Percentiles rank a stretch among this genome's conserved stretches.
These are phyloP conservation scores for Indri indri DNA, from an alignment of 2,113 vertebrate genomes.

Conservation along the genomic window DNA sequence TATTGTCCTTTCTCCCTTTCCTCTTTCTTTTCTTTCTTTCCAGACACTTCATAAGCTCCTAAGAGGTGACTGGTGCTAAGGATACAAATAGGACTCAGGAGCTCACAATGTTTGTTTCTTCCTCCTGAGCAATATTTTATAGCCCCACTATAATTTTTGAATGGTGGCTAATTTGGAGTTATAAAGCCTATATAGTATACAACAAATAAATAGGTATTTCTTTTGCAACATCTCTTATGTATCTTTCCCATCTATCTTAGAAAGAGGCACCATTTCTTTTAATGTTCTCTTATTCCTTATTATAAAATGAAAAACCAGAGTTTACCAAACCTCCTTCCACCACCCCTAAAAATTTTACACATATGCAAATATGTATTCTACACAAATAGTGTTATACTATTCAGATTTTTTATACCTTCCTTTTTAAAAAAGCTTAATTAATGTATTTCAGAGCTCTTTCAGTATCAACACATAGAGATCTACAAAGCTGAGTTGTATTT, in stretches of 20 bases:
- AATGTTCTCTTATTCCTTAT: neutral
- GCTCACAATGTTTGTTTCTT: neutral
- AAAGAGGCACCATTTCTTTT: neutral
- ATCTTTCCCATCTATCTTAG: neutral
- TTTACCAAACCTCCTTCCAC: neutral
- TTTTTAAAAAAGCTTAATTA: neutral
- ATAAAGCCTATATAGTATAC: neutral
- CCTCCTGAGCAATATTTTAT: neutral
- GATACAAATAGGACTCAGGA: neutral
- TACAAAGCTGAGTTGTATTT: neutral
- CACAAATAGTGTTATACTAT: neutral
- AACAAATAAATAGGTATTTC: neutral
- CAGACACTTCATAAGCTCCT: neutral
- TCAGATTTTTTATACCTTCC: neutral
- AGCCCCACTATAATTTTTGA: neutral
- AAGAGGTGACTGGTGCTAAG: neutral
- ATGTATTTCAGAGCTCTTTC: neutral
- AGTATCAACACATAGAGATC: neutral
- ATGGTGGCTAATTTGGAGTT: neutral
- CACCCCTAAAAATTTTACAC: neutral
- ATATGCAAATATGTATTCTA: neutral
- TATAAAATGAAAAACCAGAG: neutral
- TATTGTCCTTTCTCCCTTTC: neutral
- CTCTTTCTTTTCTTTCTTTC: neutral
- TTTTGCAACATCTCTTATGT: neutral